Percentiles rank a stretch among this genome's conserved stretches.
Conservation (phyloP, 2,113 vertebrate species). For the Alaudala cheleensis region DNA sequence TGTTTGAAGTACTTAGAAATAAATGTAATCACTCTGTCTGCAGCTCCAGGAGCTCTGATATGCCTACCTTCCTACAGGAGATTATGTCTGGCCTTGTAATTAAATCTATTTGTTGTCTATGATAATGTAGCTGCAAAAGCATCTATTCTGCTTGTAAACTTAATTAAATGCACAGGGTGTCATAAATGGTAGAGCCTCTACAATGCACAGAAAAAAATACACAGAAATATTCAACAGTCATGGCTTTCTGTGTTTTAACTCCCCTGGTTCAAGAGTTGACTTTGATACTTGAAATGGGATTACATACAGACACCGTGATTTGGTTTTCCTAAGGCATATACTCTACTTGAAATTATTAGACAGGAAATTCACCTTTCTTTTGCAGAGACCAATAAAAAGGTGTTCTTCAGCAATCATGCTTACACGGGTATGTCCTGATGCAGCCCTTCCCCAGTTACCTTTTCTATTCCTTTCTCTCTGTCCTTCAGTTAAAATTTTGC, state of each 20-base stretch:
- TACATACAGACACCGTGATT: neutral
- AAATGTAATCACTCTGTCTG: neutral
- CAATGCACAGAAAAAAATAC: neutral
- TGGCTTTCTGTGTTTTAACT: neutral
- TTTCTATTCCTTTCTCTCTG: neutral
- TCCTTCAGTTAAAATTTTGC: neutral
- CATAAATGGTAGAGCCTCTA: neutral
- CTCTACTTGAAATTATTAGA: neutral
- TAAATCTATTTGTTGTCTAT: neutral
- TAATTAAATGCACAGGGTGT: neutral
- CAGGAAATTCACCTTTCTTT: neutral
- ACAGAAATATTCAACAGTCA: neutral
- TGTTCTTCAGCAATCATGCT: neutral
- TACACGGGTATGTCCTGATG: neutral
- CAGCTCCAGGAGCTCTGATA: neutral
- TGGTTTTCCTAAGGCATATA: neutral
- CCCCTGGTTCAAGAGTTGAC: neutral
- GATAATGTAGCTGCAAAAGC: neutral
- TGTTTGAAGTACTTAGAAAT: neutral
- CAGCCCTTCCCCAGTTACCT: neutral
- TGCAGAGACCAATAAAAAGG: neutral
- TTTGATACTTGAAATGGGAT: neutral
- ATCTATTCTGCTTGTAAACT: neutral
- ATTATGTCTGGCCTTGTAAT: neutral
- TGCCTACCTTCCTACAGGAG: neutral